Conservation (phyloP, 2,113 vertebrate genomes). For the Astur gentilis region DNA sequence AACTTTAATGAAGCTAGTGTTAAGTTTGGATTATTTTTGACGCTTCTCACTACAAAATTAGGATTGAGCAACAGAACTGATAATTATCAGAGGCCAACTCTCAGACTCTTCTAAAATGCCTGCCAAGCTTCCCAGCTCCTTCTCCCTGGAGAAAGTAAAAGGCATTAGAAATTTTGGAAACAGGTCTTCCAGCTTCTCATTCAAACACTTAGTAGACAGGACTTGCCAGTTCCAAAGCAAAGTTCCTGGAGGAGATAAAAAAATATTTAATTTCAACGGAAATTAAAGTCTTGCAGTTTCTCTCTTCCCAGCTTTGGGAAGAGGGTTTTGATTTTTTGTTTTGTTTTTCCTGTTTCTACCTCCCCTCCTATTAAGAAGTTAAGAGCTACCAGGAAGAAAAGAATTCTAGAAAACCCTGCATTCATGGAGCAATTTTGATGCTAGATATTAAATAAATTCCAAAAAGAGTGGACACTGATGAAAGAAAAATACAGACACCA, state of each 20-base stretch:
- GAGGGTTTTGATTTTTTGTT: not conserved
- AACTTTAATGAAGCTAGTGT: not conserved
- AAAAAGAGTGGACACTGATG: not conserved
- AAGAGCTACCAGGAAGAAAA: not conserved
- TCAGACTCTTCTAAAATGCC: not conserved
- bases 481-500: not conserved
- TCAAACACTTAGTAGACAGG: not conserved
- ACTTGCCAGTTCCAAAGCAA: not conserved
- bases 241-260: not conserved
- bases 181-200: not conserved
- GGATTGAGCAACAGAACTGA: conserved; percentile 1
- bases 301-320: not conserved
- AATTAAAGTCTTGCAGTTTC: not conserved
- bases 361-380: not conserved
- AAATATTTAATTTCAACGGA: not conserved
- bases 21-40: not conserved
- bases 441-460: not conserved
- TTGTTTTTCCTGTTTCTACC: not conserved
- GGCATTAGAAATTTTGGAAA: not conserved
- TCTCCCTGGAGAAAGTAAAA: not conserved
- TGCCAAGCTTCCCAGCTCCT: not conserved
- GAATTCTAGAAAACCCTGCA: not conserved
- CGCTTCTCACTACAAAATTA: not conserved
- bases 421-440: not conserved
- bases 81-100: not conserved